Conservation (phyloP, 2,113 vertebrate species). For the Python bivittatus region DNA sequence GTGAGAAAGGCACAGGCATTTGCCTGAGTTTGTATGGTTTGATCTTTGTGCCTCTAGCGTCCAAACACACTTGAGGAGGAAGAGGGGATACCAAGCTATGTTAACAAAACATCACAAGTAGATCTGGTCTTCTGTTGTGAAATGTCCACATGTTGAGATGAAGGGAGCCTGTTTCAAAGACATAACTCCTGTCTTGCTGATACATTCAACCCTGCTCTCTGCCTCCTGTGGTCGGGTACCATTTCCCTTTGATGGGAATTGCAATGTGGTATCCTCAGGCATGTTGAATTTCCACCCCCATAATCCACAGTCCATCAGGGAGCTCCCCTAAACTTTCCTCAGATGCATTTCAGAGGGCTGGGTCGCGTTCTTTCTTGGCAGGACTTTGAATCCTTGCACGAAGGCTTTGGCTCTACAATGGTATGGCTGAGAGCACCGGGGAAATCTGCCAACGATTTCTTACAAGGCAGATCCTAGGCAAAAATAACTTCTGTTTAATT, state of each 20-base stretch:
- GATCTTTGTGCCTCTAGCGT: slow-evolving; percentile 20
- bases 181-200: too few relatives aligned
- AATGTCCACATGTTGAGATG: not conserved
- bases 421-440: too few relatives aligned
- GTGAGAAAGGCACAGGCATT: slow-evolving; percentile 25
- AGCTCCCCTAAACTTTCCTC: not conserved
- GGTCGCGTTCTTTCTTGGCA: not conserved
- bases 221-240: not conserved
- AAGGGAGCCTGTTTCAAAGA: not conserved
- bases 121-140: slow-evolving; percentile 22
- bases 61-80: not conserved
- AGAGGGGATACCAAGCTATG: not conserved
- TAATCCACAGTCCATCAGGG: not conserved
- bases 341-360: not conserved
- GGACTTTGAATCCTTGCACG: not conserved
- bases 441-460: not conserved
- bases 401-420: not conserved
- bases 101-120: slow-evolving; percentile 25
- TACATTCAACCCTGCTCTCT: not conserved
- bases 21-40: slow-evolving; percentile 13
- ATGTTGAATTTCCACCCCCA: not conserved
- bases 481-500: slow-evolving; percentile 33
- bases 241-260: not conserved
- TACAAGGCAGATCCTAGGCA: not conserved
- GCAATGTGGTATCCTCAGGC: too few relatives aligned